Conservation (phyloP, 35 echinoderm and acorn worm species). For the Stichopus chloronotus region DNA sequence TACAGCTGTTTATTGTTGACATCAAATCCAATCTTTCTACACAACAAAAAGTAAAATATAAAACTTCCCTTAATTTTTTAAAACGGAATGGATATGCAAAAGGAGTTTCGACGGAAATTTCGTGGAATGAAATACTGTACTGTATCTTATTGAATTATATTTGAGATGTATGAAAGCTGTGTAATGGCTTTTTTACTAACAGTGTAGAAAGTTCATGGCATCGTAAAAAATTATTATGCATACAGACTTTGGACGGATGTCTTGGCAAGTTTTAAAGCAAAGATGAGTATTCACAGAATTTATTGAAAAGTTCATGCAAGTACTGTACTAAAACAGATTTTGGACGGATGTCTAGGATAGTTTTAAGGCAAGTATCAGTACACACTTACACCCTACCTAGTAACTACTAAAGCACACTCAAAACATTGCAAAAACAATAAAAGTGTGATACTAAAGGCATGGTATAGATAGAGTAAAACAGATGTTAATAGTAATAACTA, state of each 20-base stretch:
- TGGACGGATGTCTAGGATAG: neutral
- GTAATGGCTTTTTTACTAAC: neutral
- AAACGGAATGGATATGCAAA: neutral
- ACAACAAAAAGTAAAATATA: neutral
- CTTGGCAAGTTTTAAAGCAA: neutral
- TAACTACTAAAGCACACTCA: neutral
- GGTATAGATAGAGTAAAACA: constrained; percentile 7
- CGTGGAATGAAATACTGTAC: neutral
- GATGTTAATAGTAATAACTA: neutral
- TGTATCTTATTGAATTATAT: neutral
- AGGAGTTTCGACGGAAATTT: neutral
- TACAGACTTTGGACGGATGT: neutral
- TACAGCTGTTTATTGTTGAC: neutral
- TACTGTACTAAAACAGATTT: neutral
- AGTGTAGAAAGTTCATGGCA: neutral
- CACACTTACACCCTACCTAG: neutral
- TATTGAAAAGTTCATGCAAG: neutral
- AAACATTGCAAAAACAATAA: neutral
- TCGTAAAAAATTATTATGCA: neutral
- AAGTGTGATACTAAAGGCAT: constrained; percentile 1
- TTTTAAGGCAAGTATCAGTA: neutral
- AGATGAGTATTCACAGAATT: neutral
- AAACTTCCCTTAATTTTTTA: neutral
- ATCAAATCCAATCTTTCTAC: neutral
- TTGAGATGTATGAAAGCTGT: neutral